phyloP scores from a whole-genome alignment of 2,797 vertebrate genomes.

The Buceros bicornis region DNA sequence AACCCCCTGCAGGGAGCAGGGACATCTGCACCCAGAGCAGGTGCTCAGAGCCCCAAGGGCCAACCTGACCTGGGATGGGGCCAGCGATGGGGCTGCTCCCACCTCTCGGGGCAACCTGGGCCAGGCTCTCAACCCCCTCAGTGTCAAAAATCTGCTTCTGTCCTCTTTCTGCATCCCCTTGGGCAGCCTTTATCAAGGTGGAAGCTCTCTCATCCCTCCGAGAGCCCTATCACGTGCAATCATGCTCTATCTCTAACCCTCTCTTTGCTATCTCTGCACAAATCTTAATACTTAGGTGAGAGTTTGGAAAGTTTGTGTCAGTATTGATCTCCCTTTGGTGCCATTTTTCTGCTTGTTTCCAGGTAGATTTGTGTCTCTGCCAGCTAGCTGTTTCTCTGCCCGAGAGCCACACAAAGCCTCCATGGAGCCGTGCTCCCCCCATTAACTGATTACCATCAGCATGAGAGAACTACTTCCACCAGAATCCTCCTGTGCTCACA shows the following conservation, averaged over 20 bases:
- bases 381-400: constrained; percentile 20
- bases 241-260: neutral
- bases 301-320: neutral
- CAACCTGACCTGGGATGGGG: neutral
- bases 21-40: neutral
- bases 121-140: neutral
- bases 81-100: neutral
- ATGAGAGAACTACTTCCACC: constrained; percentile 27
- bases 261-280: neutral
- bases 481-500: neutral
- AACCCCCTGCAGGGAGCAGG: neutral
- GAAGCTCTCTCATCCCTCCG: rapidly evolving
- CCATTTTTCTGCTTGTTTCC: neutral
- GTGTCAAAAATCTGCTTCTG: neutral
- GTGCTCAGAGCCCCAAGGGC: neutral
- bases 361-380: constrained; percentile 36
- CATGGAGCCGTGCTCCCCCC: constrained; percentile 7
- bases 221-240: neutral
- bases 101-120: neutral
- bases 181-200: neutral
- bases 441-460: constrained; percentile 56
- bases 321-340: neutral
- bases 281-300: neutral
- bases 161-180: rapidly evolving
- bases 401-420: constrained; percentile 13